Percentiles rank a stretch among this genome's conserved stretches.
Evolutionary conservation across 2,888 invertebrate genomes (phyloP).

Genomic region (Eupeodes luniger): DNA sequence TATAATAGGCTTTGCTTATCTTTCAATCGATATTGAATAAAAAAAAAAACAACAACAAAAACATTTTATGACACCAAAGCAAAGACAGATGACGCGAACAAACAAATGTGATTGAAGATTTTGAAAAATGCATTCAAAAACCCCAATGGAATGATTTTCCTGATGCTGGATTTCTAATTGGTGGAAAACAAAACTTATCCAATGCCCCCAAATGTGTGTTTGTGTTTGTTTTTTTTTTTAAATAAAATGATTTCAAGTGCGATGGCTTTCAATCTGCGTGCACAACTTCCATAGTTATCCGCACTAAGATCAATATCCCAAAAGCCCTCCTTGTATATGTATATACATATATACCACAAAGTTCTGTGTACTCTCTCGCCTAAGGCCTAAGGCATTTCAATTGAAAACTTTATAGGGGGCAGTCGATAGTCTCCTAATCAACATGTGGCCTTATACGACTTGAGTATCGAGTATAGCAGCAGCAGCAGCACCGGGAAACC

Average conservation of each 20-base stretch:
- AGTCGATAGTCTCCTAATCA: slow-evolving; percentile 39
- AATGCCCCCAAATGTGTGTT: slow-evolving; percentile 47
- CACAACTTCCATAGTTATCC: slow-evolving; percentile 10
- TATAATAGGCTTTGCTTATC: not conserved
- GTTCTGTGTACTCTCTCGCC: not conserved
- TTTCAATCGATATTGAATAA: slow-evolving; percentile 20
- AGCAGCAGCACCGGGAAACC: slow-evolving; percentile 61
- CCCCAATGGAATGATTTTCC: slow-evolving; percentile 39
- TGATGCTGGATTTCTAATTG: slow-evolving; percentile 50
- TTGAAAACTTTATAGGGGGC: slow-evolving; percentile 36
- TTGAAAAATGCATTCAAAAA: slow-evolving; percentile 27
- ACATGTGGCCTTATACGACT: slow-evolving; percentile 59
- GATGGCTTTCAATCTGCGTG: slow-evolving; percentile 39
- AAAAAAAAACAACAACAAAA: not conserved
- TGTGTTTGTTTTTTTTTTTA: slow-evolving; percentile 1
- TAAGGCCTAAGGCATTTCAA: slow-evolving; percentile 34
- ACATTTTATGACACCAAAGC: slow-evolving; percentile 44
- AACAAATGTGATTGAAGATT: slow-evolving; percentile 12
- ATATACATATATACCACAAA: not conserved
- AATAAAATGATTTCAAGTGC: slow-evolving; percentile 69
- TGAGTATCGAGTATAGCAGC: not conserved
- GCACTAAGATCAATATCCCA: slow-evolving; percentile 35
- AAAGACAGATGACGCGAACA: slow-evolving; percentile 17
- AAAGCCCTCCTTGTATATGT: not conserved
- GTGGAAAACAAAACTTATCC: slow-evolving; percentile 64